These are phyloP conservation scores for Temnothorax rugatulus DNA, from an alignment of 2,888 invertebrate species.

Conservation along the genomic window DNA sequence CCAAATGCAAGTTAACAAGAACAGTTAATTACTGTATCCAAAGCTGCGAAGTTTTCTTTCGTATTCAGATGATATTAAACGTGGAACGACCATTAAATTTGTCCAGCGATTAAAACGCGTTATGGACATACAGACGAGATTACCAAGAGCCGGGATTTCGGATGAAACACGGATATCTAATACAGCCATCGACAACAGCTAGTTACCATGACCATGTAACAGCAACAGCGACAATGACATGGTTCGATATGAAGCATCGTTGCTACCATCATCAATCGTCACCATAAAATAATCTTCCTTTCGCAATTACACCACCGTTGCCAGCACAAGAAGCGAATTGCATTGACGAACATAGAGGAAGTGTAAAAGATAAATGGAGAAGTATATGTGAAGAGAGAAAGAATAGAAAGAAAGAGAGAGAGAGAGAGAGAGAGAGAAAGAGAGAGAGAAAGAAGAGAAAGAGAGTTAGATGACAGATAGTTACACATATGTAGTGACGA, in stretches of 20 bases:
- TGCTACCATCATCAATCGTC: conserved; percentile 49
- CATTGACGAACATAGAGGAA: conserved; percentile 41
- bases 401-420: not conserved
- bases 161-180: conserved; percentile 18
- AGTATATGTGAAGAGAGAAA: conserved; percentile 4
- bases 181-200: conserved; percentile 62
- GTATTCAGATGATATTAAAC: not conserved
- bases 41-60: conserved; percentile 8
- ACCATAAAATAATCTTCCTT: conserved; percentile 37
- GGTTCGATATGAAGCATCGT: conserved; percentile 58
- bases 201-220: conserved; percentile 61
- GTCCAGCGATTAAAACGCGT: conserved; percentile 21
- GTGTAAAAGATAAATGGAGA: conserved; percentile 22
- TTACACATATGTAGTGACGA: conserved; percentile 26
- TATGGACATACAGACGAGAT: conserved; percentile 6
- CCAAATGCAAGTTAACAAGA: conserved; percentile 5
- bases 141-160: not conserved
- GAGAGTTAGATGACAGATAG: conserved; percentile 31
- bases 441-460: conserved; percentile 19
- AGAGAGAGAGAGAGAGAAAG: not conserved
- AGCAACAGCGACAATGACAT: conserved; percentile 65
- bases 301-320: conserved; percentile 34
- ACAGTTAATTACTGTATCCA: not conserved
- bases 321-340: conserved; percentile 47
- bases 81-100: not conserved